Percentiles rank a stretch among this genome's conserved stretches.
These are phyloP conservation scores for Hypena proboscidalis DNA, from an alignment of 2,888 invertebrate species.

Conservation along the genomic window DNA sequence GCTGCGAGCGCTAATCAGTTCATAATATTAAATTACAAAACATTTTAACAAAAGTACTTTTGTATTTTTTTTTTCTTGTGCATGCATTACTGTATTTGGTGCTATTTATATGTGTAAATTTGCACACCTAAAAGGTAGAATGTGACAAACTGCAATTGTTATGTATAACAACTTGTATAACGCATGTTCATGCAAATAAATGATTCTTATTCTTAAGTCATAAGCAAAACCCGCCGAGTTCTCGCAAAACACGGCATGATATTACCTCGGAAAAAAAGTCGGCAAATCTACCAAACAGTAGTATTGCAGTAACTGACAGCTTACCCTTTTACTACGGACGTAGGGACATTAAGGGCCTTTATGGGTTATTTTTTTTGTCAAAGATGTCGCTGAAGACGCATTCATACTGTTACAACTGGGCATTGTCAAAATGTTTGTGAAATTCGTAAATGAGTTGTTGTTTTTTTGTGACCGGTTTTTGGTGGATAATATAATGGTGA, in stretches of 20 bases:
- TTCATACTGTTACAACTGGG: slow-evolving; percentile 27
- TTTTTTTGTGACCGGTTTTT: slow-evolving; percentile 27
- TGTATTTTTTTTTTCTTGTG: too few species aligned
- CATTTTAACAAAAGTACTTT: too few species aligned
- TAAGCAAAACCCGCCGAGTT: slow-evolving; percentile 4
- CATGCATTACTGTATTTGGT: too few species aligned
- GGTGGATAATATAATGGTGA: not conserved
- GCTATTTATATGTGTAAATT: too few species aligned
- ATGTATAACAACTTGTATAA: too few species aligned
- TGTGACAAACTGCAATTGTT: too few species aligned
- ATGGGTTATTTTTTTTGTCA: slow-evolving; percentile 56
- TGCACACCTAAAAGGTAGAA: too few species aligned
- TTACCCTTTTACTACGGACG: slow-evolving; percentile 52
- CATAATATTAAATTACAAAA: too few species aligned
- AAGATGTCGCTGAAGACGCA: slow-evolving; percentile 56
- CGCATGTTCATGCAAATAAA: too few species aligned
- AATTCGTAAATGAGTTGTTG: slow-evolving; percentile 55
- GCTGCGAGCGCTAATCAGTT: too few species aligned
- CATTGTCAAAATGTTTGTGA: slow-evolving; percentile 65
- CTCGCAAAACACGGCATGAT: slow-evolving; percentile 3
- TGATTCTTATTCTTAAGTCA: too few species aligned
- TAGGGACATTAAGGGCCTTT: slow-evolving; percentile 45
- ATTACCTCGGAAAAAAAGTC: slow-evolving; percentile 32
- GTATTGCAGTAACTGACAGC: slow-evolving; percentile 48
- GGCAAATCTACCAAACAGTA: slow-evolving; percentile 42